These are phyloP conservation scores for Trilocha varians DNA, from an alignment of 2,888 invertebrate genomes.

Conservation along the genomic window DNA sequence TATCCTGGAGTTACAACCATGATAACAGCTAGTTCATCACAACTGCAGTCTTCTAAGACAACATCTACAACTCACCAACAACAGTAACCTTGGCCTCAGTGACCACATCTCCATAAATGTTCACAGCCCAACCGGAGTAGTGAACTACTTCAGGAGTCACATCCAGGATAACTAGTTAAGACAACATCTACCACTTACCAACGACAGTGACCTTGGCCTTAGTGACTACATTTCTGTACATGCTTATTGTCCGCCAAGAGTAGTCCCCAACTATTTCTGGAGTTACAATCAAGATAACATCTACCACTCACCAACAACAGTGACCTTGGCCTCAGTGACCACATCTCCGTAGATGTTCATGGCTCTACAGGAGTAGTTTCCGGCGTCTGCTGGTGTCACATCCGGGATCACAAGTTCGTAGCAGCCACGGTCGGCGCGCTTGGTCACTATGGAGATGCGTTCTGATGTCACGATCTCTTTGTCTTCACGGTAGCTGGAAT, in stretches of 20 bases:
- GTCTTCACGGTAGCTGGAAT: constrained; percentile 90
- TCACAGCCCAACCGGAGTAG: constrained; percentile 90
- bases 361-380: constrained; percentile 88
- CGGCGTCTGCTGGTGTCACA: constrained; percentile 85
- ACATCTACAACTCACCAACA: constrained; percentile 71
- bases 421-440: constrained; percentile 85
- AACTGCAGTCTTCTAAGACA: too few species aligned
- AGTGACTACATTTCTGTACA: constrained; percentile 82
- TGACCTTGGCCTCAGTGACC: constrained; percentile 81
- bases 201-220: too few species aligned
- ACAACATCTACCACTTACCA: too few species aligned
- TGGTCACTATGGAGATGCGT: constrained; percentile 79
- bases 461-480: constrained; percentile 79
- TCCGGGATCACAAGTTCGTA: constrained; percentile 91
- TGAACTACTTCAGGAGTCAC: constrained; percentile 85
- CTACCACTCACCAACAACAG: constrained; percentile 79
- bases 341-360: constrained; percentile 86
- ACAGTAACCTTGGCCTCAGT: constrained; percentile 86
- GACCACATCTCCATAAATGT: constrained; percentile 84
- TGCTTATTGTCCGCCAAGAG: too few species aligned
- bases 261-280: too few species aligned
- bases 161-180: constrained; percentile 85
- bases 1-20: too few species aligned
- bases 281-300: too few species aligned
- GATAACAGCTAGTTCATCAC: too few species aligned